These are phyloP conservation scores for Lasioglossum figueresi DNA, from an alignment of 2,888 invertebrate genomes.

Conservation along the genomic window DNA sequence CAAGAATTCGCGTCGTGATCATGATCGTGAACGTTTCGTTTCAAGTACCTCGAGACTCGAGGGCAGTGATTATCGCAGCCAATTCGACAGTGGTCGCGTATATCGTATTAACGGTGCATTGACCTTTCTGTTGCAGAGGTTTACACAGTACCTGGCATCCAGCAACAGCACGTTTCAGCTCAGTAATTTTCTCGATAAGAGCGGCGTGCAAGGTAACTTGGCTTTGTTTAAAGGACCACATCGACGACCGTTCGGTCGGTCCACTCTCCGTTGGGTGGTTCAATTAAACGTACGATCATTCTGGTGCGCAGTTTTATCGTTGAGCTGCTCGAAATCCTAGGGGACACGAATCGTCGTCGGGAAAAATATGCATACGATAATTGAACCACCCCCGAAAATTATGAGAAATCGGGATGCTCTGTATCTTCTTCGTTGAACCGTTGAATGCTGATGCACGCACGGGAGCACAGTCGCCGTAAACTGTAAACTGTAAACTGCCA, in stretches of 20 bases:
- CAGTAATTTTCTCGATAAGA: slow-evolving; percentile 98
- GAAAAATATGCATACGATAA: background rate
- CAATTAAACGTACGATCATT: slow-evolving; percentile 15
- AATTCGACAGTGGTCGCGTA: background rate
- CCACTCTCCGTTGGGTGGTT: slow-evolving; percentile 24
- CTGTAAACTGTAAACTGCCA: background rate
- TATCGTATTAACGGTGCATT: background rate
- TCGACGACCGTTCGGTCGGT: background rate
- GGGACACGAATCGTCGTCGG: background rate
- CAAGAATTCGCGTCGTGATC: background rate
- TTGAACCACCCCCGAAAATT: slow-evolving; percentile 22
- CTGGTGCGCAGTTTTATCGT: background rate
- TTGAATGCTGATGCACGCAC: slow-evolving; percentile 20
- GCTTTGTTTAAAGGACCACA: slow-evolving; percentile 52
- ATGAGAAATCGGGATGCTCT: background rate
- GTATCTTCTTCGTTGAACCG: background rate
- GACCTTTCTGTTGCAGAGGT: slow-evolving; percentile 89
- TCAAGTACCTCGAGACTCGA: background rate
- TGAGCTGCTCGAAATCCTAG: background rate
- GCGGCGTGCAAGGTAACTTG: slow-evolving; percentile 96
- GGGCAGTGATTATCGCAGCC: background rate
- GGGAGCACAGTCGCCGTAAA: slow-evolving; percentile 12
- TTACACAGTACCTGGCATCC: slow-evolving; percentile 99
- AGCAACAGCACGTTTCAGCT: slow-evolving; percentile 99
- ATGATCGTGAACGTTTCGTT: background rate